phyloP scores from a whole-genome alignment of 2,797 vertebrate species.

The Syncerus caffer region DNA sequence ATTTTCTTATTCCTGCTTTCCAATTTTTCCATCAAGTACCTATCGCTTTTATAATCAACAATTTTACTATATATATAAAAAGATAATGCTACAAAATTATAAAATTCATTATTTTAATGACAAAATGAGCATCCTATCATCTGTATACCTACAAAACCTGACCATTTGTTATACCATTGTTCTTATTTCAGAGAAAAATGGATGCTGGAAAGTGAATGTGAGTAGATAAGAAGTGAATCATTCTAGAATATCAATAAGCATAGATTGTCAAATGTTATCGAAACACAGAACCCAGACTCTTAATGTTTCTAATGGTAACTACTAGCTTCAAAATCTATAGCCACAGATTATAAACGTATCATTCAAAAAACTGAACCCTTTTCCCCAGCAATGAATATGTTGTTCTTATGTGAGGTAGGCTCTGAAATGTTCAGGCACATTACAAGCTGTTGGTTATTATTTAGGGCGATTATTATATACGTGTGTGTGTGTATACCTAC shows the following conservation, averaged over 20 bases:
- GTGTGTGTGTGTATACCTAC: neutral
- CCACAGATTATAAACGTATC: neutral
- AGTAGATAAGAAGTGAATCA: neutral
- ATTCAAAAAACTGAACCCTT: neutral
- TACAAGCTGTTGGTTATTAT: neutral
- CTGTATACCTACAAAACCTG: neutral
- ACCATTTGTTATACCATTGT: neutral
- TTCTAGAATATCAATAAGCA: neutral
- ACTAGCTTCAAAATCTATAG: neutral
- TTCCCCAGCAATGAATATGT: neutral
- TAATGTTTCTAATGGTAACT: neutral
- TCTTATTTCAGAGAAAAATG: neutral
- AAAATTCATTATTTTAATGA: neutral
- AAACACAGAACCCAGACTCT: neutral
- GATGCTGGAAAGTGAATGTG: neutral
- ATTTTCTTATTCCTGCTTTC: neutral
- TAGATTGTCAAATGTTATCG: neutral
- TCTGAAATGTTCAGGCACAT: neutral
- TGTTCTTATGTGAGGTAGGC: neutral
- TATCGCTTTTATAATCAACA: neutral
- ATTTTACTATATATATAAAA: neutral
- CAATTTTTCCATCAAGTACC: neutral
- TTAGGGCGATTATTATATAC: neutral
- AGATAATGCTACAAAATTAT: neutral
- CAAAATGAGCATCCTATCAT: slow-evolving; percentile 7